Conservation (phyloP, 2,797 vertebrate genomes). For the Rhynchonycteris naso region DNA sequence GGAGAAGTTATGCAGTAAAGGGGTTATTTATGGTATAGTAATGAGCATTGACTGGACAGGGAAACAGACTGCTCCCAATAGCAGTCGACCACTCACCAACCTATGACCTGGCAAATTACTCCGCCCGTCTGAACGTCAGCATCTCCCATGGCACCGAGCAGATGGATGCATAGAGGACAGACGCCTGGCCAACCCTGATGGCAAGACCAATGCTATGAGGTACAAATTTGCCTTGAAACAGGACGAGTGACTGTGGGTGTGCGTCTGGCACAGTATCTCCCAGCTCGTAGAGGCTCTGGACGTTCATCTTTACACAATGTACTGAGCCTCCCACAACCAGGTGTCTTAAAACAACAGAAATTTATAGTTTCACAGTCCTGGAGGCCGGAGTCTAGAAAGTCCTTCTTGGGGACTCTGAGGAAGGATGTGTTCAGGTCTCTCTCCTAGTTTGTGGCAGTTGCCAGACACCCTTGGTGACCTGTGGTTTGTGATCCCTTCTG, state of each 20-base stretch:
- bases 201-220: background rate
- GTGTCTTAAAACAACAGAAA: background rate
- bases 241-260: background rate
- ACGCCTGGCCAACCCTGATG: background rate
- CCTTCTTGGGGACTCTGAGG: background rate
- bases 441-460: background rate
- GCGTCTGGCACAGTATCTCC: too few species aligned
- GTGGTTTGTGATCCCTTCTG: background rate
- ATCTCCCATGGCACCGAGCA: background rate
- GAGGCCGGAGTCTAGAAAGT: background rate
- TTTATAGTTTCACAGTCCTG: background rate
- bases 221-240: background rate
- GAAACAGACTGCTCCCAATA: background rate
- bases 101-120: background rate
- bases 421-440: background rate
- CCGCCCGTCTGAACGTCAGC: background rate
- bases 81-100: background rate
- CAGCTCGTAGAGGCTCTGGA: background rate
- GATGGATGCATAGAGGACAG: background rate
- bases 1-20: background rate
- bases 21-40: background rate
- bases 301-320: background rate
- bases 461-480: background rate
- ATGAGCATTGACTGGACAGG: background rate
- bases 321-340: background rate